These are phyloP conservation scores for Theonella swinhoei DNA, from an alignment of 37 sponge, comb jelly and placozoan species.

Conservation along the genomic window DNA sequence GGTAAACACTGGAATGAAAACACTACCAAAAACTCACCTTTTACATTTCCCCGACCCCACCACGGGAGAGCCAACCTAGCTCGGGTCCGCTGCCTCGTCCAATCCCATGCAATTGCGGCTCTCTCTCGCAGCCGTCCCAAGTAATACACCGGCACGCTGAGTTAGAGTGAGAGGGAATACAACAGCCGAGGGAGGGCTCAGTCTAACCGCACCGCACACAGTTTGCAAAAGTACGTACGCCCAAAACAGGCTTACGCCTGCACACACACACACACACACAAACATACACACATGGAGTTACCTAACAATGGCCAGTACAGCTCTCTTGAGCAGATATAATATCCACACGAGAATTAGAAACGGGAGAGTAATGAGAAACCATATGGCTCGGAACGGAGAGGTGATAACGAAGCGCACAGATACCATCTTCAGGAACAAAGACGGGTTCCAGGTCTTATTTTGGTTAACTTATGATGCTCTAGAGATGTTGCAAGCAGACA, in stretches of 20 bases:
- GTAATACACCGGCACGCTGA: conserved; percentile 34
- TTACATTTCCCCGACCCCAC: background rate
- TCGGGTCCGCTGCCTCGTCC: conserved; percentile 8
- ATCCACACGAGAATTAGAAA: background rate
- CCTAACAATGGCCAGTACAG: background rate
- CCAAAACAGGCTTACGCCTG: background rate
- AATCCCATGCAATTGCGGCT: conserved; percentile 21
- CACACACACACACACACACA: too few relatives aligned
- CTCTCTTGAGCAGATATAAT: background rate
- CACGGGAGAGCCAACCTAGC: conserved; percentile 12
- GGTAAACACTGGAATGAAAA: too few relatives aligned
- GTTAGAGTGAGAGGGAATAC: too few relatives aligned
- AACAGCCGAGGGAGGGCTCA: background rate
- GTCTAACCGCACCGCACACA: background rate
- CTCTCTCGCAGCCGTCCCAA: background rate
- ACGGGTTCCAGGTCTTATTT: too few relatives aligned
- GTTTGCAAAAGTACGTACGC: background rate
- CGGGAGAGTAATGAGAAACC: background rate
- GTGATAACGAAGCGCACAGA: background rate
- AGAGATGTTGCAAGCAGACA: too few relatives aligned
- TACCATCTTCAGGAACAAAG: background rate
- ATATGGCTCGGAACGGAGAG: background rate
- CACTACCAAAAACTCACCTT: background rate
- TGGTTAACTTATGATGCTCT: too few relatives aligned
- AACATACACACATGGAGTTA: too few relatives aligned